Evolutionary conservation across 2,797 vertebrate genomes (phyloP).

Genomic region (Philypnodon macrostomus): DNA sequence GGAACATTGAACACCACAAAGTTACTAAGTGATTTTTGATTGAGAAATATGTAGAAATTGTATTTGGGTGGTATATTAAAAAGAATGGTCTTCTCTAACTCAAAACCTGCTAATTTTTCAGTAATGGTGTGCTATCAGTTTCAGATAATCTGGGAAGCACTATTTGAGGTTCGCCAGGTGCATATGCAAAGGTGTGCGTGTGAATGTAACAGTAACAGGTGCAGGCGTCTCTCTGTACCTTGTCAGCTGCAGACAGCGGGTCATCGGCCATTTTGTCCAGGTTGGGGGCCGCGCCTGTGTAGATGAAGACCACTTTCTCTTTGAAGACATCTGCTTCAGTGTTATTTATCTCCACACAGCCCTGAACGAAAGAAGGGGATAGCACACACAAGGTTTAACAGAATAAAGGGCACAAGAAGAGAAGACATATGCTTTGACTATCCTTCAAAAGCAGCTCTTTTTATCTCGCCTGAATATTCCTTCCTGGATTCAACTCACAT

Average conservation of each 20-base stretch:
- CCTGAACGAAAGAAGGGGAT: slow-evolving; percentile 70
- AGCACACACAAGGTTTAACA: slow-evolving; percentile 30
- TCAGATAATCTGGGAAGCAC: slow-evolving; percentile 5
- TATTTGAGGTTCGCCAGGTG: not conserved
- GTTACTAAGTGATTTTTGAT: too few relatives aligned
- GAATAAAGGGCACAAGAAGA: slow-evolving; percentile 34
- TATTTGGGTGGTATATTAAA: too few relatives aligned
- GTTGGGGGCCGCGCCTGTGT: slow-evolving; percentile 90
- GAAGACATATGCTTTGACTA: slow-evolving; percentile 40
- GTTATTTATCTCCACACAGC: too few relatives aligned
- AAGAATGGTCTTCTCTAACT: too few relatives aligned
- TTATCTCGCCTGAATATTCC: slow-evolving; percentile 32
- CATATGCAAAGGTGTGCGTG: not conserved
- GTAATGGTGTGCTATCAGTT: slow-evolving; percentile 1
- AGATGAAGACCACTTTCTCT: slow-evolving; percentile 96
- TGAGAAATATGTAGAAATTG: too few relatives aligned
- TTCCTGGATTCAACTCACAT: slow-evolving; percentile 33
- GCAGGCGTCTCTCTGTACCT: slow-evolving; percentile 67
- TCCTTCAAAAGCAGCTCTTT: slow-evolving; percentile 38
- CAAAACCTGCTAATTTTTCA: not conserved
- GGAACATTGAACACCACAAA: too few relatives aligned
- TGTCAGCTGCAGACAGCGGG: slow-evolving; percentile 91
- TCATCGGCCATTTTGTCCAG: slow-evolving; percentile 97
- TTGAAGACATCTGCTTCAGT: slow-evolving; percentile 95
- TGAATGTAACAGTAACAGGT: slow-evolving; percentile 37